These are phyloP conservation scores for Labeo calbasu DNA, from an alignment of 2,797 vertebrate genomes.

Conservation along the genomic window DNA sequence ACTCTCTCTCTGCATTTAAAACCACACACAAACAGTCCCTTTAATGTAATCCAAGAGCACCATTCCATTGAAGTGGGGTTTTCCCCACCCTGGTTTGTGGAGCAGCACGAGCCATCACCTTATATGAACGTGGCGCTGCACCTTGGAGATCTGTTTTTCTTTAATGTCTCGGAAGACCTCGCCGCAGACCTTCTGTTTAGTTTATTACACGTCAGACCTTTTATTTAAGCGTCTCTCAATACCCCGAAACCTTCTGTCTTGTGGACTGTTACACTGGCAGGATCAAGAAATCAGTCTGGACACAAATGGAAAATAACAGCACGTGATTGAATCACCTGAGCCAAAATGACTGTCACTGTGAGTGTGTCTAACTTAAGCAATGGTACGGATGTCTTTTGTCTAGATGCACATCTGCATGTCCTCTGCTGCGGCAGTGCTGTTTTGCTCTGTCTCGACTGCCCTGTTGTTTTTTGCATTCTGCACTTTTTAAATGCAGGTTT, in stretches of 20 bases:
- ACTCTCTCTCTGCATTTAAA: conserved; percentile 12
- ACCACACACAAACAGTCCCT: conserved; percentile 28
- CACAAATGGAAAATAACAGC: conserved; percentile 29
- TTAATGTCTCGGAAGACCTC: conserved; percentile 21
- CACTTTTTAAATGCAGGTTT: neutral
- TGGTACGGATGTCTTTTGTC: neutral
- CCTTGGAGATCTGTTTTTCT: conserved; percentile 46
- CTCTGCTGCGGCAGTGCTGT: neutral
- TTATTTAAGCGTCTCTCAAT: neutral
- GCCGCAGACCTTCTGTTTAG: neutral
- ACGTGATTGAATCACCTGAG: conserved; percentile 7
- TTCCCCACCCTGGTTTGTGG: conserved; percentile 29
- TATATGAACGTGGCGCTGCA: conserved; percentile 29
- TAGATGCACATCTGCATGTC: neutral
- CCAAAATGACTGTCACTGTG: conserved; percentile 1
- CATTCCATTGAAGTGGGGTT: conserved; percentile 48
- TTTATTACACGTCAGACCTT: neutral
- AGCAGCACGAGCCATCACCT: conserved; percentile 44
- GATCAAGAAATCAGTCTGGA: neutral
- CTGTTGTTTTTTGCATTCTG: neutral
- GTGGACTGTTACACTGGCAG: conserved; percentile 8
- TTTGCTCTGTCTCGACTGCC: neutral
- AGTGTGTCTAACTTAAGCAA: neutral
- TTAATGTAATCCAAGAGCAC: conserved; percentile 47
- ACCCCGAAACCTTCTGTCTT: neutral